Evolutionary conservation across 2,797 vertebrate genomes (phyloP).

Genomic region (Caiman crocodilus): DNA sequence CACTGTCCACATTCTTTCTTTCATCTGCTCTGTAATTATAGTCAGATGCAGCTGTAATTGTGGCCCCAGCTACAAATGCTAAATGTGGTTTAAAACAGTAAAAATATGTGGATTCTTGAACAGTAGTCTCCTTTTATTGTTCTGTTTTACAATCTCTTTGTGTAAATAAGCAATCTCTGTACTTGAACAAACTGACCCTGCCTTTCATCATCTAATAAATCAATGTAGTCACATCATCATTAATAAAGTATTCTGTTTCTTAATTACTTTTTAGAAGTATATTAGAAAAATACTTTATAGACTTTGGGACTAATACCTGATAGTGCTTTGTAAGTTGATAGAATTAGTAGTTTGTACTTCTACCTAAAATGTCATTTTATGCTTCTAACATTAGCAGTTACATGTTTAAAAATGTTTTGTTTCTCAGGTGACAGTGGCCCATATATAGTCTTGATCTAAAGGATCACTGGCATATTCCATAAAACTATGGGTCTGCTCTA

Average conservation of each 20-base stretch:
- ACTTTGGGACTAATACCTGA: constrained; percentile 41
- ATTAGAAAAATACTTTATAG: not conserved
- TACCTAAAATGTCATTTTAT: constrained; percentile 69
- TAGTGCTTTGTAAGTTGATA: not conserved
- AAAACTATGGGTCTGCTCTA: not conserved
- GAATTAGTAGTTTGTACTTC: constrained; percentile 16
- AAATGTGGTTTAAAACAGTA: not conserved
- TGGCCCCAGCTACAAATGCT: not conserved
- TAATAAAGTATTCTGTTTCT: constrained; percentile 41
- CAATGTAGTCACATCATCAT: not conserved
- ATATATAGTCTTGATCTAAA: not conserved
- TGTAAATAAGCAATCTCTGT: not conserved
- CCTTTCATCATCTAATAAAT: constrained; percentile 23
- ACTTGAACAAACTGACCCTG: not conserved
- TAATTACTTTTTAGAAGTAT: constrained; percentile 27
- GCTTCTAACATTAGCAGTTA: constrained; percentile 42
- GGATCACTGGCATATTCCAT: not conserved
- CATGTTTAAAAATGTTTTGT: not conserved
- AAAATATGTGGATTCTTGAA: not conserved
- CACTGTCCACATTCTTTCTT: not conserved
- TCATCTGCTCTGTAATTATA: not conserved
- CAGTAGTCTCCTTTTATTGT: not conserved
- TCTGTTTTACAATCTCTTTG: not conserved
- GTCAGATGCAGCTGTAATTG: not conserved
- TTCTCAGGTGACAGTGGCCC: not conserved